Conservation (phyloP, 2,113 vertebrate genomes). For the Seriola rivoliana region DNA sequence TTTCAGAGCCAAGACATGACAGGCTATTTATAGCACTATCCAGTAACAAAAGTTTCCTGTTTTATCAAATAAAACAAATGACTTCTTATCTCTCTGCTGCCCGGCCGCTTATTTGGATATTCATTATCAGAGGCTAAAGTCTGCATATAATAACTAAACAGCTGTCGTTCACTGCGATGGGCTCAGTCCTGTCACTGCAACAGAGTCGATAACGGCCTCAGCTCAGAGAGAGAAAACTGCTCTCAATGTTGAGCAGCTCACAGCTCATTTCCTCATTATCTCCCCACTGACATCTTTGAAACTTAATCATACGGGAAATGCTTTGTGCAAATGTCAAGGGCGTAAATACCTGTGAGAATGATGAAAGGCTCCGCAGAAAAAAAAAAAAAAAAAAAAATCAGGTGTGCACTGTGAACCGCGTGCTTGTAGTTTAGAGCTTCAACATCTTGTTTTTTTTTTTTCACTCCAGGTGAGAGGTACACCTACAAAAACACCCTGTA, state of each 20-base stretch:
- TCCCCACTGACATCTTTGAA: constrained; percentile 12
- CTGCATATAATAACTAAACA: not conserved
- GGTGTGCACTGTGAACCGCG: constrained; percentile 28
- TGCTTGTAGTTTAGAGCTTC: constrained; percentile 8
- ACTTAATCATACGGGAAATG: constrained; percentile 33
- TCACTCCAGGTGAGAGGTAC: constrained; percentile 1
- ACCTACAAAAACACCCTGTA: constrained; percentile 3
- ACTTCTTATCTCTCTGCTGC: constrained; percentile 62
- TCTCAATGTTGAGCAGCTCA: not conserved
- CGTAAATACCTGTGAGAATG: constrained; percentile 39
- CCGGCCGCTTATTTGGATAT: constrained; percentile 31
- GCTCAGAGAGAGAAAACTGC: not conserved
- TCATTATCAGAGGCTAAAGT: constrained; percentile 30
- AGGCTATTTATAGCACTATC: constrained; percentile 56
- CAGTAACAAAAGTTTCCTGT: constrained; percentile 62
- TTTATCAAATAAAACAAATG: constrained; percentile 50
- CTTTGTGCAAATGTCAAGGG: constrained; percentile 12
- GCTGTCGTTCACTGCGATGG: not conserved
- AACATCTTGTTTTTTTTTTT: not conserved
- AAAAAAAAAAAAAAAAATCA: constrained; percentile 16
- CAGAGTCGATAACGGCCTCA: constrained; percentile 34
- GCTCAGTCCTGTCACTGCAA: constrained; percentile 18
- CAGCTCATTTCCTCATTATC: not conserved
- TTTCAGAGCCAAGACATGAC: constrained; percentile 37
- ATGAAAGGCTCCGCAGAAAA: constrained; percentile 29